Conservation (phyloP, 2,888 invertebrate species). For the Cheilosia urbana region DNA sequence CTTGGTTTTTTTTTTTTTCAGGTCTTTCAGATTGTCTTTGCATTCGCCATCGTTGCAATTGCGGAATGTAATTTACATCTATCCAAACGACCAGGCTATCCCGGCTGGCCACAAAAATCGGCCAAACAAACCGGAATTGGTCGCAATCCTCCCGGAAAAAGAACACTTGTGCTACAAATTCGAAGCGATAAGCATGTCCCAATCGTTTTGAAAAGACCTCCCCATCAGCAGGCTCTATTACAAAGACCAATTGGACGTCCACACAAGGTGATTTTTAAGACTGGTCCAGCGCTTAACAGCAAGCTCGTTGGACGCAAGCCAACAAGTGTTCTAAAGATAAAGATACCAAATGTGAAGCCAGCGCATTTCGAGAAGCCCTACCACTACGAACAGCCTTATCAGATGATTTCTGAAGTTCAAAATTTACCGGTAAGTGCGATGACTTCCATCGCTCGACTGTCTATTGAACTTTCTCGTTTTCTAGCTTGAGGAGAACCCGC, state of each 20-base stretch:
- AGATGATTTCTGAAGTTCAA: constrained; percentile 78
- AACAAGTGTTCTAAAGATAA: constrained; percentile 79
- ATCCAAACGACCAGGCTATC: constrained; percentile 79
- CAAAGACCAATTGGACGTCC: constrained; percentile 65
- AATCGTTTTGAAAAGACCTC: constrained; percentile 81
- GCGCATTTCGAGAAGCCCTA: constrained; percentile 81
- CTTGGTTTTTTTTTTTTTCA: constrained; percentile 18
- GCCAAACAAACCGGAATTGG: constrained; percentile 77
- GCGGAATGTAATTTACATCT: constrained; percentile 78
- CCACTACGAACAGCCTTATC: constrained; percentile 81
- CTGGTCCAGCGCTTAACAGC: constrained; percentile 31
- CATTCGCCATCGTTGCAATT: constrained; percentile 74
- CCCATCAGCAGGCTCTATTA: constrained; percentile 69
- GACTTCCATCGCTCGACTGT: too few species aligned
- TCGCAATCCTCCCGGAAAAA: constrained; percentile 76
- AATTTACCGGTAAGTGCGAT: constrained; percentile 80
- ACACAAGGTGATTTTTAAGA: constrained; percentile 71
- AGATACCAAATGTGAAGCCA: constrained; percentile 79
- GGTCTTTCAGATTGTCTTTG: constrained; percentile 60
- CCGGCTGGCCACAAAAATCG: constrained; percentile 79
- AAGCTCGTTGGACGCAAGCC: constrained; percentile 79
- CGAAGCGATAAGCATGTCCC: constrained; percentile 82
- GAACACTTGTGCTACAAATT: constrained; percentile 82
- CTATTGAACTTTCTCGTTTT: constrained; percentile 28
- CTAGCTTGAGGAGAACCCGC: constrained; percentile 80